Evolutionary conservation across 2,888 invertebrate species (phyloP).

Genomic region (Hyposoter dolosus): DNA sequence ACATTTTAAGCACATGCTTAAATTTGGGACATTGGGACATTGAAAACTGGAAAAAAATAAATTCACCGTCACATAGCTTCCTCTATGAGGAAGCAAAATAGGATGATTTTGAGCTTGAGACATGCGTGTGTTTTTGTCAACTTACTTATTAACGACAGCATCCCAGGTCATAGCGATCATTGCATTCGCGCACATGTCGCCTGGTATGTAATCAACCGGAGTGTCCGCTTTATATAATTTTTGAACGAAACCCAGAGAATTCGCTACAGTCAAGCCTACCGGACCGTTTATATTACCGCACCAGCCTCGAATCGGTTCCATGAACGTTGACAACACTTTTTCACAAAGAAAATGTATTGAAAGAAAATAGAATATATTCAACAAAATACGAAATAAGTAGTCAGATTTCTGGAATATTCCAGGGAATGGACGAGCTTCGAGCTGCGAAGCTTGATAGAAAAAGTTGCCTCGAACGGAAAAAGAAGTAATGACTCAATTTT

Average conservation of each 20-base stretch:
- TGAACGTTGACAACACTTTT: conserved; percentile 73
- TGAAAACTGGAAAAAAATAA: too few species aligned
- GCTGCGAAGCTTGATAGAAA: too few species aligned
- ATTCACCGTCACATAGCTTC: too few species aligned
- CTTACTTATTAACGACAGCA: conserved; percentile 73
- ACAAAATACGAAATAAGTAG: neutral
- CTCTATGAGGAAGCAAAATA: too few species aligned
- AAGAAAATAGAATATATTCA: neutral
- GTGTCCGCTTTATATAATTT: conserved; percentile 56
- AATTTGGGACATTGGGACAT: too few species aligned
- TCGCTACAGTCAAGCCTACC: conserved; percentile 50
- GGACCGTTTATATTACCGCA: conserved; percentile 71
- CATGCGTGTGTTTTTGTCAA: neutral
- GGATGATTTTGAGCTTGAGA: neutral
- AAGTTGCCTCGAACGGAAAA: too few species aligned
- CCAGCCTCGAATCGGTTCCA: conserved; percentile 75
- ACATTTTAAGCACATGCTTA: too few species aligned
- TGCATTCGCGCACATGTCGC: conserved; percentile 76
- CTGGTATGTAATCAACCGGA: conserved; percentile 74
- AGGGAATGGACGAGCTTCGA: too few species aligned
- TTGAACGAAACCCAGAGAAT: conserved; percentile 73
- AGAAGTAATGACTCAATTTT: too few species aligned
- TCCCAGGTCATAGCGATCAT: conserved; percentile 76
- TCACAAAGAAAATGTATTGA: neutral
- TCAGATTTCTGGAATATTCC: neutral